Evolutionary conservation across 2,113 vertebrate species (phyloP).

Genomic region (Crotalus tigris): DNA sequence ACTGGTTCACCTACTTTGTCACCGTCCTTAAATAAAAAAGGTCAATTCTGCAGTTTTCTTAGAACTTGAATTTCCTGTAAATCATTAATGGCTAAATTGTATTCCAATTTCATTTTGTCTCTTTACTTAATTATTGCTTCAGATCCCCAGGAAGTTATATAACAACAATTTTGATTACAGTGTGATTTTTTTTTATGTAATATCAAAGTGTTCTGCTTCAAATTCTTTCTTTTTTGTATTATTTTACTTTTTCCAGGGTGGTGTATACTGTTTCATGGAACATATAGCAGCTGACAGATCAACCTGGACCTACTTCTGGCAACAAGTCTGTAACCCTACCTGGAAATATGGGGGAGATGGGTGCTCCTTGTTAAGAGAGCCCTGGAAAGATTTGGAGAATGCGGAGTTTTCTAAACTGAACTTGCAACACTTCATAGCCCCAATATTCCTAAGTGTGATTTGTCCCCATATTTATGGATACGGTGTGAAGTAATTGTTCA

Average conservation of each 20-base stretch:
- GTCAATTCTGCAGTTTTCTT: background rate
- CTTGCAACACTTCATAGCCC: constrained; percentile 65
- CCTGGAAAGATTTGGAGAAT: constrained; percentile 76
- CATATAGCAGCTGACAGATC: constrained; percentile 73
- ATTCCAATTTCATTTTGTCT: background rate
- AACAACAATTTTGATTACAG: background rate
- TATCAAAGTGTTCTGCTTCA: background rate
- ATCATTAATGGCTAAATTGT: background rate
- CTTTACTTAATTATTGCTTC: background rate
- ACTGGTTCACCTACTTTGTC: background rate
- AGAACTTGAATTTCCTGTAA: background rate
- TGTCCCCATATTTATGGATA: constrained; percentile 78
- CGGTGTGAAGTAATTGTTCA: constrained; percentile 72
- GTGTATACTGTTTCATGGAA: constrained; percentile 80
- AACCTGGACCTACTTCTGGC: constrained; percentile 74
- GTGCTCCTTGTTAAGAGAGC: constrained; percentile 58
- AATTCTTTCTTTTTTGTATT: background rate
- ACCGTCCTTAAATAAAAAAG: background rate
- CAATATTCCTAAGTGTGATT: constrained; percentile 53
- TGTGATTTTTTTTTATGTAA: background rate
- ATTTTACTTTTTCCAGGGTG: constrained; percentile 64
- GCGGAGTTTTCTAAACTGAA: constrained; percentile 76
- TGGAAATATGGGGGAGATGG: too few species aligned
- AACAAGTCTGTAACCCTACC: constrained; percentile 74
- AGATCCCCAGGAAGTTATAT: background rate